Base-by-base conservation (phyloP, 1,140 invertebrate species). In the Scaptomyza pallida region DNA sequence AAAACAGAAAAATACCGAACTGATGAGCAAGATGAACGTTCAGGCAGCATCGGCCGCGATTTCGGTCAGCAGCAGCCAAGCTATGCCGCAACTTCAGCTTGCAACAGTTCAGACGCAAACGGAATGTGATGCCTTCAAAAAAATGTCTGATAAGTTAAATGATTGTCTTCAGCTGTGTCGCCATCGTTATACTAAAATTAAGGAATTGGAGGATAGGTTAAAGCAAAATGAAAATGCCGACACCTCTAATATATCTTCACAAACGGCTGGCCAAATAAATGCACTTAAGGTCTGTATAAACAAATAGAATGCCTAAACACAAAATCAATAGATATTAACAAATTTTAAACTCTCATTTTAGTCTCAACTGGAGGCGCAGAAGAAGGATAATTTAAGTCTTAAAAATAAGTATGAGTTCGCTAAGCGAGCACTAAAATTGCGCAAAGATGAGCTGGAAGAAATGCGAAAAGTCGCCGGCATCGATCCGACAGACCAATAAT, bases 341-440 rank as follows among this genome's bases (percentile, higher is more conserved):
- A 16, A 23, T 40, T 13, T 35, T n/a, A 1, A 1, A 10, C 17
- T 4, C 59, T 61, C 0, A 1, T 55, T 60, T 0, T 16, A 88
- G 82, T 30, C 61, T 1, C 69, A 88, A 70, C 44, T 69, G 35
- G 82, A 78, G 9, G 2, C 19, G 12, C 63, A 51, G 1, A 75
- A 75, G 21, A 89, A 63, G 17, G 82, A 88, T 26, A 23, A 75
- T 12, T 3, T 2, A 0, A 16, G 10, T 0, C 43, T 88, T 8
- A 45, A 17, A 17, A 65, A 68, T 12, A 88, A 88, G 15, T 88
- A 88, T 33, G 82, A 88, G 2, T 26, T 48, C 3, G 68, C 82
- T 0, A 88, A 89, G 8, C 63, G 63, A 2, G 71, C 76, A 0
- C 47, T 88, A 0, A 48, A 47, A 51, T 48, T 82, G 41, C 78